These are phyloP conservation scores for Periparus ater DNA, from an alignment of 2,797 vertebrate genomes.

Conservation along the genomic window DNA sequence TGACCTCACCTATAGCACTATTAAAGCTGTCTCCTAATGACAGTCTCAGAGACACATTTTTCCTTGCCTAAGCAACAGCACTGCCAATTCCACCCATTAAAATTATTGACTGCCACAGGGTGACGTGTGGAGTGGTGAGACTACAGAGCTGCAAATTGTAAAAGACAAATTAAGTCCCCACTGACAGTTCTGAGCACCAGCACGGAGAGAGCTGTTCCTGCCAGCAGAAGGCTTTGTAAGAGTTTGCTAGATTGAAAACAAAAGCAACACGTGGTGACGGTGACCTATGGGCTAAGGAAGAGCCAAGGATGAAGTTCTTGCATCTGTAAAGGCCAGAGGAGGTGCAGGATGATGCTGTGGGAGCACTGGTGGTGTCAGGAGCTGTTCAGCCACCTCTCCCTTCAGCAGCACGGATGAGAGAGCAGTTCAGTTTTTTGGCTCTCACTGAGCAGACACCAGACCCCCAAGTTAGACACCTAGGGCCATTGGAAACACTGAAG, in stretches of 20 bases:
- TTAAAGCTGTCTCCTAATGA: neutral
- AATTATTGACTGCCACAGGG: neutral
- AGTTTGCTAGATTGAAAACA: neutral
- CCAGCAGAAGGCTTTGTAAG: neutral
- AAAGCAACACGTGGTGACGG: neutral
- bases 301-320: neutral
- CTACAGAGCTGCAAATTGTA: neutral
- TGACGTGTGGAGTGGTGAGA: rapidly evolving
- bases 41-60: neutral
- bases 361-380: neutral
- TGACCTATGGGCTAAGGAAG: neutral
- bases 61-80: neutral
- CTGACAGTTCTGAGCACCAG: neutral
- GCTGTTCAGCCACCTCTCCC: neutral
- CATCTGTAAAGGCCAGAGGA: neutral
- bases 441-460: neutral
- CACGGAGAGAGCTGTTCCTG: neutral
- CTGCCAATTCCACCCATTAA: neutral
- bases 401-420: neutral
- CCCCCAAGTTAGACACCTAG: neutral
- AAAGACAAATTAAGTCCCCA: neutral
- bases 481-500: neutral
- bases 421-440: neutral
- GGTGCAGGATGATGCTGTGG: neutral
- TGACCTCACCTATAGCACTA: neutral